Base-by-base conservation (phyloP, 2,888 invertebrate species). In the Athalia circularis region DNA sequence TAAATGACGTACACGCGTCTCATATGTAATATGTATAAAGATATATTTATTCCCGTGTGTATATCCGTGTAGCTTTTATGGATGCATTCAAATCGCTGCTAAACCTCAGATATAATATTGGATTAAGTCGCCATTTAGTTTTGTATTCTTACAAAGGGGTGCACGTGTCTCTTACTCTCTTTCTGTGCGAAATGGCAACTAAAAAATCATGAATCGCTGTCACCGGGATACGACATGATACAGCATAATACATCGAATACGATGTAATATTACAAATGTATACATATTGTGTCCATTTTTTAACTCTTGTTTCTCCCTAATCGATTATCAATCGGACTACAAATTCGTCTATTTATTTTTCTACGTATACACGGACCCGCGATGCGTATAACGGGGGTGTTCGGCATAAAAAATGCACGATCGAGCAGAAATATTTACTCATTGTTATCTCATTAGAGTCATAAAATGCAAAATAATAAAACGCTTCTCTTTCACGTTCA, bases 51-150 rank as follows among this genome's bases (percentile, higher is more conserved):
- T 72, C 82, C 80, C 78, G 50, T 11, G 50, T 43, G 29, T 11
- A 72, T 15, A 54, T 43, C 43, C 54, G 13, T 65, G 47, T 47
- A 65, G 29, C 29, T 50, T 64, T 15, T 48, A 70, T 57, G 79
- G 77, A 5, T 79, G 80, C 81, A 81, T 83, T 83, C 81, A 79
- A 82, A 84, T 81, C 79, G 83, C 82, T 80, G 81, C 81, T 82
- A 77, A 79, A 83, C 81, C 81, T 80, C 80, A 81, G 80, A 82
- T 82, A 84, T 84, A 84, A 85, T 85, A 83, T 85, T 84, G 50
- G 64, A 64, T 70, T 74, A 65, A 82, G 83, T 83, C 80, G 82
- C 83, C 72, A 65, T 82, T 83, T 83, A 80, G 82, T 82, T 83
- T 85, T 82, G 79, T 47, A 72, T 72, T 59, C n/a, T 57, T 9